Conservation (phyloP, 2,797 vertebrate species). For the Carcharodon carcharias region DNA sequence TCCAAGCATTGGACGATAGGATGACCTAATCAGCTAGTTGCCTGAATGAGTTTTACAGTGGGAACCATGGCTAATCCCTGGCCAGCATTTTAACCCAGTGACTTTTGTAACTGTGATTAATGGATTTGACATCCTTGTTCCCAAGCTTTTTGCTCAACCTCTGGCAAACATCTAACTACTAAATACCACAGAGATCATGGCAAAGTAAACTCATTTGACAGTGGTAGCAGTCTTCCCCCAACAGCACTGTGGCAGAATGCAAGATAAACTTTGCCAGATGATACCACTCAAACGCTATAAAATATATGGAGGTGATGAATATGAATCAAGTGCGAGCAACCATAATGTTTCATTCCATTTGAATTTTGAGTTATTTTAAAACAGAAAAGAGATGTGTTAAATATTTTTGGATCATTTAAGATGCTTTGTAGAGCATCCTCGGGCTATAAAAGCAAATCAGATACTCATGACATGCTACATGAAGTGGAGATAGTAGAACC, state of each 20-base stretch:
- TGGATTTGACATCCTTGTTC: slow-evolving; percentile 64
- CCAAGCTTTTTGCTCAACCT: slow-evolving; percentile 56
- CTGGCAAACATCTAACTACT: slow-evolving; percentile 55
- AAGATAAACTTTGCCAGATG: not conserved
- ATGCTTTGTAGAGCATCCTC: not conserved
- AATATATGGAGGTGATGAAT: not conserved
- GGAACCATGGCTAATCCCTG: slow-evolving; percentile 53
- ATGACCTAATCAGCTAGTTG: slow-evolving; percentile 54
- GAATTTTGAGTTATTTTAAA: slow-evolving; percentile 11
- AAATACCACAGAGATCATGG: slow-evolving; percentile 64
- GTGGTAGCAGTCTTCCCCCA: slow-evolving; percentile 47
- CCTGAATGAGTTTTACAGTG: slow-evolving; percentile 54
- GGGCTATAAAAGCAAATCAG: not conserved
- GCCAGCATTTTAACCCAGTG: slow-evolving; percentile 53
- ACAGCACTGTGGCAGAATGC: not conserved
- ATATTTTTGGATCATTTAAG: not conserved
- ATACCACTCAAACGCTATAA: not conserved
- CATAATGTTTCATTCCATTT: not conserved
- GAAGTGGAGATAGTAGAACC: not conserved
- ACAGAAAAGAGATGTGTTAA: not conserved
- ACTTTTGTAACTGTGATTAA: slow-evolving; percentile 61
- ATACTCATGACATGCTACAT: not conserved
- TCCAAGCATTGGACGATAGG: slow-evolving; percentile 54
- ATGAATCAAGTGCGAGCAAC: not conserved
- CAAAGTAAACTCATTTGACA: slow-evolving; percentile 57